Conservation (phyloP, 23 tunicate genomes). For the Halocynthia roretzi region DNA sequence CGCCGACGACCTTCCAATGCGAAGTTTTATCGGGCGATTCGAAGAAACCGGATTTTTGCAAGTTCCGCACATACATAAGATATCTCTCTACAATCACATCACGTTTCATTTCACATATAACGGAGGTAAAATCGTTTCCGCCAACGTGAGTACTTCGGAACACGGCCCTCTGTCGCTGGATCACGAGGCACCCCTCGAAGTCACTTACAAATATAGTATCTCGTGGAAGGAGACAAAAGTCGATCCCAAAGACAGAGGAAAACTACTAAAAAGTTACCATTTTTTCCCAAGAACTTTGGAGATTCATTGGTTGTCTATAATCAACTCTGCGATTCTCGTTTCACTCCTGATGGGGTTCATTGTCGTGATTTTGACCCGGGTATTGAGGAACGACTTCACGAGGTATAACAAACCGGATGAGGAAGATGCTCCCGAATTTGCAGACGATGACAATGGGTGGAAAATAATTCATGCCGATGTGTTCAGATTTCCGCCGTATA, state of each 20-base stretch:
- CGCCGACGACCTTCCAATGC: conserved; percentile 73
- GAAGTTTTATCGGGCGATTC: conserved; percentile 88
- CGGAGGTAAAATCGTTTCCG: conserved; percentile 75
- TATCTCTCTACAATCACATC: conserved; percentile 61
- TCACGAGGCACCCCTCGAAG: conserved; percentile 48
- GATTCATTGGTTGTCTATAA: conserved; percentile 94
- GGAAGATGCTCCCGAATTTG: conserved; percentile 64
- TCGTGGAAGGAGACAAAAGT: conserved; percentile 48
- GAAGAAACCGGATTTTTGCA: conserved; percentile 74
- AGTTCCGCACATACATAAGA: conserved; percentile 83
- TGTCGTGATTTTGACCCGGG: conserved; percentile 81
- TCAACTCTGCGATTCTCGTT: conserved; percentile 84
- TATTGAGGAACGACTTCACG: conserved; percentile 76
- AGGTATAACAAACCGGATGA: conserved; percentile 94
- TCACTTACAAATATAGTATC: conserved; percentile 46
- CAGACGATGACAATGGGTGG: conserved; percentile 94
- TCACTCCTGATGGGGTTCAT: conserved; percentile 90
- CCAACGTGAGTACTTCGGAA: conserved; percentile 55
- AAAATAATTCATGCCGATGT: conserved; percentile 92
- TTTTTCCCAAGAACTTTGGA: conserved; percentile 87
- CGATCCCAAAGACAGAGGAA: conserved; percentile 41
- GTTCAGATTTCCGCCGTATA: conserved; percentile 73
- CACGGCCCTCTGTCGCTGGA: conserved; percentile 57
- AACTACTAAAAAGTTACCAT: conserved; percentile 64
- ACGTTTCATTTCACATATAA: conserved; percentile 75